phyloP scores from a whole-genome alignment of 2,888 invertebrate species.

The Leucoma salicis region DNA sequence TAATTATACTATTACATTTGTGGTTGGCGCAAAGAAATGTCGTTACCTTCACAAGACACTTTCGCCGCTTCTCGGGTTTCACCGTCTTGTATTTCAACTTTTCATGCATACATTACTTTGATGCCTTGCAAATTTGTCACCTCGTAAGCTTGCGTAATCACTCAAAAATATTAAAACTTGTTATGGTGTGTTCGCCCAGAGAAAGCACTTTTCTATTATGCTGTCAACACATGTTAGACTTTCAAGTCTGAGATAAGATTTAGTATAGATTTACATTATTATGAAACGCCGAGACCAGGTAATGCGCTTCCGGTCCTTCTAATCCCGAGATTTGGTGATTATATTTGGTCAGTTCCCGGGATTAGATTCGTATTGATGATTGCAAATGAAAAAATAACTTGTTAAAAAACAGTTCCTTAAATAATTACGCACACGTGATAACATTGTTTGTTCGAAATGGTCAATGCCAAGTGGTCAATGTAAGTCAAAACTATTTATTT shows the following conservation, averaged over 20 bases:
- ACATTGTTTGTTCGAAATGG: no score
- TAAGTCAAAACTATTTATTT: no score
- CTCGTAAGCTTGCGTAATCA: slow-evolving; percentile 62
- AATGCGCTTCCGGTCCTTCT: no score
- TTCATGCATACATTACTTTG: slow-evolving; percentile 42
- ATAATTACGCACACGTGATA: no score
- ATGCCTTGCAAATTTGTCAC: slow-evolving; percentile 62
- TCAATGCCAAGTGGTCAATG: no score
- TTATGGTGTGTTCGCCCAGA: slow-evolving; percentile 53
- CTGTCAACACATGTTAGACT: slow-evolving; percentile 44
- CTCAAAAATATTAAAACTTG: slow-evolving; percentile 57
- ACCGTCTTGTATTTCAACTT: slow-evolving; percentile 52
- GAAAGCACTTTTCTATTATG: slow-evolving; percentile 59
- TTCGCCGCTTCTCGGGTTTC: slow-evolving; percentile 57
- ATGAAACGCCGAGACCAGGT: neutral
- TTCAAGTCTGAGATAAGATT: slow-evolving; percentile 39
- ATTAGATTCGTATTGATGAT: no score
- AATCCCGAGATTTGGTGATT: no score
- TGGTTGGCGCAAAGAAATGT: slow-evolving; percentile 40
- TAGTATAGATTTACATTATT: slow-evolving; percentile 34
- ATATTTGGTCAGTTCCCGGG: no score
- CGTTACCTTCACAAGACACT: slow-evolving; percentile 50
- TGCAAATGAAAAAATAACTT: no score
- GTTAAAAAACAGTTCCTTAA: no score
- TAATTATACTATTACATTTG: slow-evolving; percentile 41